phyloP scores from a whole-genome alignment of 2,797 vertebrate species.

The Tympanoctomys barrerae region DNA sequence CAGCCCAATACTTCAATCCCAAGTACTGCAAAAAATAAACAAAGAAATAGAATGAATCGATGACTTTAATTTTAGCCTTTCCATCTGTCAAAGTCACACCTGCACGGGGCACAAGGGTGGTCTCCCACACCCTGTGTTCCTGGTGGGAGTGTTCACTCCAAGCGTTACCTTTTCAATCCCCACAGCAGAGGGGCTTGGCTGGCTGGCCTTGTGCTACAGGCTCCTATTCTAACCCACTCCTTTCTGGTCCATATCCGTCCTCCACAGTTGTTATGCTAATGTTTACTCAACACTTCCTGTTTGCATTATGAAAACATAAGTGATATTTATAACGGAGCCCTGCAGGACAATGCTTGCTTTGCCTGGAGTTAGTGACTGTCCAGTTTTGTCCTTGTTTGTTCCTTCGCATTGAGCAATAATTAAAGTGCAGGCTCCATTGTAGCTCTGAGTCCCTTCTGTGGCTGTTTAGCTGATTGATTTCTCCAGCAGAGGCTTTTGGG shows the following conservation, averaged over 20 bases:
- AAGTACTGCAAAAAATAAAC: not conserved
- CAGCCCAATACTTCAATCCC: not conserved
- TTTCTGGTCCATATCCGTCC: not conserved
- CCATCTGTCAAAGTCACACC: not conserved
- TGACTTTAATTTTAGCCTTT: not conserved
- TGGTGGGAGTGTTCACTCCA: not conserved
- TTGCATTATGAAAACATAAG: constrained; percentile 47
- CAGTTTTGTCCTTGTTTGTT: not conserved
- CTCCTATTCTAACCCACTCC: not conserved
- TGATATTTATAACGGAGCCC: constrained; percentile 11
- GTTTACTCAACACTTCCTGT: not conserved
- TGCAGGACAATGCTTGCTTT: constrained; percentile 6
- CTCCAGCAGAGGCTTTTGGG: not conserved
- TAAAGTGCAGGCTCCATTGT: constrained; percentile 19
- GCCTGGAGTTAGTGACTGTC: not conserved
- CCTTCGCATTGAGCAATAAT: constrained; percentile 13
- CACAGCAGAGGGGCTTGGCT: not conserved
- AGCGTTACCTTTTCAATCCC: constrained; percentile 3
- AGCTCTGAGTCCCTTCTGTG: not conserved
- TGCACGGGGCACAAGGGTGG: not conserved
- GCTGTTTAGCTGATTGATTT: not conserved
- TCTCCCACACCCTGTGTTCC: not conserved
- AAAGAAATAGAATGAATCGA: not conserved
- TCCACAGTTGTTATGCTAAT: not conserved
- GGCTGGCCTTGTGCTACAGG: not conserved